Evolutionary conservation across 1,140 invertebrate genomes (phyloP), one percentile per base, ranked within the genome.

Genomic region (Metaphire vulgaris): DNA sequence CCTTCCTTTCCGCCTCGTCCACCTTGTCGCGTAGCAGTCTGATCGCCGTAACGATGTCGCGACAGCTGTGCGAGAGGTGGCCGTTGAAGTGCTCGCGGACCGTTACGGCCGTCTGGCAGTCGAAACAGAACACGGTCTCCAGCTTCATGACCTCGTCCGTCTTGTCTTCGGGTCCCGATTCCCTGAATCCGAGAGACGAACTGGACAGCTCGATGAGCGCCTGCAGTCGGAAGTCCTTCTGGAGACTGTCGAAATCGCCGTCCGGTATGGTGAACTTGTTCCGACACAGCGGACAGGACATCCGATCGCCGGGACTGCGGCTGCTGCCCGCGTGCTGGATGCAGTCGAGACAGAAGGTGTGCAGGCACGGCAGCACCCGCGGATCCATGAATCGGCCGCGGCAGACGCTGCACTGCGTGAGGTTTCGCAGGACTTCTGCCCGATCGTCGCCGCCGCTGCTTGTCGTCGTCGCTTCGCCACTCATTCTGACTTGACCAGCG

Each of bases 311-410:
- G 21, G 41, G 41, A 21, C 21, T 6, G 6, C 41, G 41, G 41
- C 6, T 21, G 41, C 6, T 12, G 6, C 41, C 41, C 6, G 41
- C 41, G 6, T 56, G 6, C 29, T 88, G 86, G 15, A 91, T 85
- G 79, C 90, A 91, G 12, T 86, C 80, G 30, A 87, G 81, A 75
- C 82, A 83, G 72, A 81, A 83, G 2, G 80, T 80, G 64, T 83
- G 82, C 1, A 83, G 79, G 74, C 82, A 83, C 56, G 81, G 81
- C 15, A 83, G 79, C 21, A 81, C 75, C 76, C 82, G 82, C 1
- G 82, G 82, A 33, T 77, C 70, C 26, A 33, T 80, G 69, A 80
- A 82, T 30, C 72, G 56, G 30, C 81, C 75, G 0, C 74, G 73
- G 74, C 82, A 83, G 14, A 83, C 79, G 29, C 76, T 80, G 70